A percentile compares a stretch with the other conserved stretches of the same genome.
Evolutionary conservation across 1,140 invertebrate species (phyloP).

Genomic region (Drosophila leontia): DNA sequence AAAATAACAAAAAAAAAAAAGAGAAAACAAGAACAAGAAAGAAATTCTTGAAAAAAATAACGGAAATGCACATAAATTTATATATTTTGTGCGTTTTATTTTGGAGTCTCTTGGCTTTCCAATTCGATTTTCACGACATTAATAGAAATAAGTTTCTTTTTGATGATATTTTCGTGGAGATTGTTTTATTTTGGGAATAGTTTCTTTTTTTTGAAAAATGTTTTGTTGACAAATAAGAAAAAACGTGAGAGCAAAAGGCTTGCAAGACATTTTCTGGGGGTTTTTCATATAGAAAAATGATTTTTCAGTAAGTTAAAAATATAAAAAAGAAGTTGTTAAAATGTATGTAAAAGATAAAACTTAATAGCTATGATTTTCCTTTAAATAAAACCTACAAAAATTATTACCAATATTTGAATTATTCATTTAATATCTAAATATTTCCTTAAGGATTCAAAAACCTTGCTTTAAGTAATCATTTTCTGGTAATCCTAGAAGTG

Average conservation of each 20-base stretch:
- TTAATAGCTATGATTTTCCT: not conserved
- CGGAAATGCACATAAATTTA: slow-evolving; percentile 85
- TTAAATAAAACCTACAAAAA: not conserved
- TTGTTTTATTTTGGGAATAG: not conserved
- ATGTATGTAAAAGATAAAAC: not conserved
- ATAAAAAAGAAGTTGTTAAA: not conserved
- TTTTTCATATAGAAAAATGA: not conserved
- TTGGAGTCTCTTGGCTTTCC: slow-evolving; percentile 1
- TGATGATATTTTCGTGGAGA: slow-evolving; percentile 2
- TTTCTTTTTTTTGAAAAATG: not conserved
- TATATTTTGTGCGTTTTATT: slow-evolving; percentile 58
- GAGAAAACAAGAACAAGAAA: slow-evolving; percentile 27
- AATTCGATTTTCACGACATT: slow-evolving; percentile 29
- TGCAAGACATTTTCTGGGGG: not conserved
- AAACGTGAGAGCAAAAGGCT: not conserved
- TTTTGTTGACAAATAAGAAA: slow-evolving; percentile 11
- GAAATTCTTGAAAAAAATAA: slow-evolving; percentile 45
- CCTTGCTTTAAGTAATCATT: not conserved
- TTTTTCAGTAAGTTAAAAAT: accelerated
- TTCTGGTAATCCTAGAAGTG: slow-evolving; percentile 21
- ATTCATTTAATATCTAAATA: not conserved
- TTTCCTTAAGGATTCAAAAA: not conserved
- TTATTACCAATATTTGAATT: not conserved
- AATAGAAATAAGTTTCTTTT: slow-evolving; percentile 28
- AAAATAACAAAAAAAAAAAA: slow-evolving; percentile 17